Base-by-base conservation (phyloP, 1,140 invertebrate species). In the Triops cancriformis region DNA sequence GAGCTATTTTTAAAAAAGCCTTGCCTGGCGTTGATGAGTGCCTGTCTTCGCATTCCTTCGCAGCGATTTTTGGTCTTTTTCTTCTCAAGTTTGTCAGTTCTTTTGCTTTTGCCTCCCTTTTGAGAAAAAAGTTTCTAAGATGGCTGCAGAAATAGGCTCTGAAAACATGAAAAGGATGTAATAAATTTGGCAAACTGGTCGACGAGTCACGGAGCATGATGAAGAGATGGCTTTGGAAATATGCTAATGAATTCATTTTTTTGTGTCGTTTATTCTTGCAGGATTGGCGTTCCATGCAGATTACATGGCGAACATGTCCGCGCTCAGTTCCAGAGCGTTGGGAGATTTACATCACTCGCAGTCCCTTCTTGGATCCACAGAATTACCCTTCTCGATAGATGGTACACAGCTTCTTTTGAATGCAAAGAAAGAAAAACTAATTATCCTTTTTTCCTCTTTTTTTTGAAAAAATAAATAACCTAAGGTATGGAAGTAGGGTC, bases 331-430 rank as follows among this genome's bases (percentile, higher is more conserved):
- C 73, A 86, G 89, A 82, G 85, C 89, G 26, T 85, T 90, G 74
- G 80, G 82, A 45, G 85, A 87, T 79, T 82, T 86, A 42, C 86
- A 93, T 28, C 90, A 92, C 80, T 90, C 91, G 4, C 88, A 91
- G 11, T 91, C 91, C 76, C 90, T 91, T 9, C 86, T 93, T 74
- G 89, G 91, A 27, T 92, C 90, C 76, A 89, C 91, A 73, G 91
- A 93, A 82, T 90, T 93, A 81, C 90, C 91, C 37, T 91, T 92
- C 82, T 92, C 91, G 81, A 87, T 93, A 83, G 92, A 94, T 86
- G 91, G 91, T 93, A 86, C 4, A 18, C 0, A n/a, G n/a, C n/a
- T n/a, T 72, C 26, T 31, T 28, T 12, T 12, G 5, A 74, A 73
- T 9, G 23, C n/a, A 28, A 72, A 72, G 11, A 11, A 26, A 4